Evolutionary conservation across 2,888 invertebrate genomes (phyloP), one percentile per base, ranked within the genome.

Genomic region (Coleophora deauratella): DNA sequence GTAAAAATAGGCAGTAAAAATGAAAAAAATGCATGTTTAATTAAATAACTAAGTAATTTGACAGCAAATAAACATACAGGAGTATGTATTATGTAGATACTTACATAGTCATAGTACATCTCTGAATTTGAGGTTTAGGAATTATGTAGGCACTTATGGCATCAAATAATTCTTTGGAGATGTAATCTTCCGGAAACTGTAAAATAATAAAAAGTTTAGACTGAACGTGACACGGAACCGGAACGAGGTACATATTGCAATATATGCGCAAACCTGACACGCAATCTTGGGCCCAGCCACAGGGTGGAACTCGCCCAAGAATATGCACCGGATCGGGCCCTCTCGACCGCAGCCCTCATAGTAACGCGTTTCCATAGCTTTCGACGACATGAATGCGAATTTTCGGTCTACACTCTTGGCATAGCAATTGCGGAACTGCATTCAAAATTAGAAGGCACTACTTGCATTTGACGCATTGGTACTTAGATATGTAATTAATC

Each of bases 101-200:
- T 89, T 88, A 95, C 90, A 98, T 93, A 7, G 97, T 97, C 66
- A 98, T 93, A 8, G 95, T 93, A 65, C 95, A 94, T 53, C 93
- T 89, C 66, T 96, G 94, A 30, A 98, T 87, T 63, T 97, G 95
- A 27, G 93, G 93, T 76, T 98, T 98, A 3, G 98, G 97, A 66
- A 98, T 98, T 50, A 98, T 96, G 67, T 96, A 98, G 15, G 94
- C 95, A 68, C 94, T 96, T 43, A 98, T 92, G 44, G 95, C 92
- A 85, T 98, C 97, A 86, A 98, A 98, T 13, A 93, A 89, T 60
- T 98, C 97, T 73, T 97, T 97, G 0, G 94, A 93, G 37, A 98
- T 91, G 66, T 92, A 95, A 65, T 96, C 94, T 59, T 94, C 92
- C 6, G 98, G 98, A 43, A 95, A 94, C 93, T 94, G 70, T 37